A percentile compares a stretch with the other conserved stretches of the same genome.
phyloP scores from a whole-genome alignment of 2,797 vertebrate genomes.

The Nannoperca obscura region DNA sequence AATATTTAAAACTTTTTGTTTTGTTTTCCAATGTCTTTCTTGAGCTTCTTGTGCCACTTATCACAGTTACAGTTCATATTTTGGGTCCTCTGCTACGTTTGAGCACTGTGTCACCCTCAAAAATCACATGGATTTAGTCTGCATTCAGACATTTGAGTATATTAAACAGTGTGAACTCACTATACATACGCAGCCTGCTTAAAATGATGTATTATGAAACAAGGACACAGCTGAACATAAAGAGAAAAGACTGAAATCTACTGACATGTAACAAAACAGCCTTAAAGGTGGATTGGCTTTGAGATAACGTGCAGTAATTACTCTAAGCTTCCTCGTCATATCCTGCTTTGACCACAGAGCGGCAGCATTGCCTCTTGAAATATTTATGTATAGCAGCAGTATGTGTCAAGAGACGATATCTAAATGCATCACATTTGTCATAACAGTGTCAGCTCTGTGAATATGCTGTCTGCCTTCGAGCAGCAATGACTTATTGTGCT shows the following conservation, averaged over 20 bases:
- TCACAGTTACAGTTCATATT: not conserved
- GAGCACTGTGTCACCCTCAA: no score
- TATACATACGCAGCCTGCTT: not conserved
- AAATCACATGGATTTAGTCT: not conserved
- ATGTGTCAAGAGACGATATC: not conserved
- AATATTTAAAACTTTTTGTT: not conserved
- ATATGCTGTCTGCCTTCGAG: not conserved
- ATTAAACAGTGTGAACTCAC: no score
- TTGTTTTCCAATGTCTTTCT: not conserved
- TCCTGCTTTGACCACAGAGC: not conserved
- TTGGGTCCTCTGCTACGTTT: not conserved
- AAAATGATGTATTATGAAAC: not conserved
- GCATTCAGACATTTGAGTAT: not conserved
- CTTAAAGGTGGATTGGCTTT: not conserved
- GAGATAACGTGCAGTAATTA: not conserved
- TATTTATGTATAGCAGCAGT: accelerated
- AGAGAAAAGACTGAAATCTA: not conserved
- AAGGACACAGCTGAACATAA: no score
- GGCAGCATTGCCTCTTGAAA: slow-evolving; percentile 21
- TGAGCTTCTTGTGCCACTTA: not conserved
- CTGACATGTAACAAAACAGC: not conserved
- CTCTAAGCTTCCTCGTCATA: not conserved
- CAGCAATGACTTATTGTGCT: not conserved
- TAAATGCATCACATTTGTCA: not conserved
- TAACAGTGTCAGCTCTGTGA: not conserved